Conservation (phyloP, 2,888 invertebrate species). For the Ophion costatus region DNA sequence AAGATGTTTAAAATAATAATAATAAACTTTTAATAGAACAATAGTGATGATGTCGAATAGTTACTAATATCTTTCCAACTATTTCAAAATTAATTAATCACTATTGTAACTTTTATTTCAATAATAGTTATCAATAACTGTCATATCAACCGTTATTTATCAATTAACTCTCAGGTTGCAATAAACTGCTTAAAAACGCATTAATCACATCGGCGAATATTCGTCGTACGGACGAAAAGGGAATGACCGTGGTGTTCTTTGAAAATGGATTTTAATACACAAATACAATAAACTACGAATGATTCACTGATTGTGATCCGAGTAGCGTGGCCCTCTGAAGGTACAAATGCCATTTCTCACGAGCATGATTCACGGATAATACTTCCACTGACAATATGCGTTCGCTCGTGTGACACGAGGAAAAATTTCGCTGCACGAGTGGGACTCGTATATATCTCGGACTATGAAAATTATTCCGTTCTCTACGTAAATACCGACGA, state of each 20-base stretch:
- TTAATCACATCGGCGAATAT: no score
- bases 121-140: background rate
- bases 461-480: constrained; percentile 29
- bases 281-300: background rate
- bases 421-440: constrained; percentile 8
- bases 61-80: background rate
- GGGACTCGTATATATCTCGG: constrained; percentile 10
- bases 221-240: no score
- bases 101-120: background rate
- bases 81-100: background rate
- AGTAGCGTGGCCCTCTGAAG: background rate
- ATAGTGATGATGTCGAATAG: background rate
- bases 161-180: no score
- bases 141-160: no score
- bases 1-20: no score
- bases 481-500: constrained; percentile 36
- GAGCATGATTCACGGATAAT: constrained; percentile 21
- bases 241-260: no score
- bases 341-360: background rate
- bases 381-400: constrained; percentile 28
- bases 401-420: constrained; percentile 17
- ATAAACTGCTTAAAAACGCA: no score
- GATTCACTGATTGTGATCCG: constrained; percentile 13
- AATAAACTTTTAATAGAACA: no score
- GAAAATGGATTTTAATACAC: background rate